phyloP scores from a whole-genome alignment of 2,113 vertebrate genomes.

The Buteo buteo region DNA sequence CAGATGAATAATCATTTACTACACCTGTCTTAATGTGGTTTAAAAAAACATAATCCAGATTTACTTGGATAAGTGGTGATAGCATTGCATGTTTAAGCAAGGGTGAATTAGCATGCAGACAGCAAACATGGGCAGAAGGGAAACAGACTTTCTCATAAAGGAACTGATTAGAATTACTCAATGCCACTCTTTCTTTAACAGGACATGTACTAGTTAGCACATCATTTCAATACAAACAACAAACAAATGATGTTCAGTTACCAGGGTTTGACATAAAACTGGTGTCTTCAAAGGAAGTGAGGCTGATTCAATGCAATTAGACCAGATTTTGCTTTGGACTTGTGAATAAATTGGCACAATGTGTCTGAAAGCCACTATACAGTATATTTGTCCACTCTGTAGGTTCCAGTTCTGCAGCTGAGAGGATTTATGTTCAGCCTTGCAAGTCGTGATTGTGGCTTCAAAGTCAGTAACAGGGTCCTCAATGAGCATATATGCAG shows the following conservation, averaged over 20 bases:
- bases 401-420: not conserved
- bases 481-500: not conserved
- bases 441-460: not conserved
- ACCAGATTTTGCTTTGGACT: not conserved
- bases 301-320: not conserved
- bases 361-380: not conserved
- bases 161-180: conserved; percentile 37
- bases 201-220: conserved; percentile 46
- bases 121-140: conserved; percentile 35
- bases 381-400: not conserved
- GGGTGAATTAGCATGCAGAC: conserved; percentile 59
- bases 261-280: not conserved
- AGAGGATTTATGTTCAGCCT: not conserved
- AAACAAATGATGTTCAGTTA: conserved; percentile 41
- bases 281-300: not conserved
- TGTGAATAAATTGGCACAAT: not conserved
- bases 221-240: conserved; percentile 25
- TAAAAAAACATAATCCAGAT: not conserved
- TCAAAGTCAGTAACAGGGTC: not conserved
- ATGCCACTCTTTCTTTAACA: conserved; percentile 2
- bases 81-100: not conserved
- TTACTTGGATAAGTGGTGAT: not conserved
- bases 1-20: not conserved
- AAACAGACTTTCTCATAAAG: conserved; percentile 53
- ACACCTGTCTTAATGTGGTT: not conserved